These are phyloP conservation scores for Daphoenositta chrysoptera DNA, from an alignment of 2,113 vertebrate genomes.

Conservation along the genomic window DNA sequence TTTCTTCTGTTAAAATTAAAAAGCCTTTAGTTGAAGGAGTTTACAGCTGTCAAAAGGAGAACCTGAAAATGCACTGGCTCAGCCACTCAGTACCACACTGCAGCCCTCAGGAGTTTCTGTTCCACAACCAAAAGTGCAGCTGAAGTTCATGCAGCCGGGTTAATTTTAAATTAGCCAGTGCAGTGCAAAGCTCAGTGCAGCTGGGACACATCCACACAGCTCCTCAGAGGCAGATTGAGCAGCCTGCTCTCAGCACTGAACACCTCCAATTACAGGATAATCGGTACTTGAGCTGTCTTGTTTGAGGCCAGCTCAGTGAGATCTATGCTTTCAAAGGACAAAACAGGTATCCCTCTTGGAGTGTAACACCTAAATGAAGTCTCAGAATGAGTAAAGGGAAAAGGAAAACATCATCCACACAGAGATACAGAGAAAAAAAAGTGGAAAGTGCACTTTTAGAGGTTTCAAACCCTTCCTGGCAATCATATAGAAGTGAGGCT, in stretches of 20 bases:
- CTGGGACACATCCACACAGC: background rate
- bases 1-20: background rate
- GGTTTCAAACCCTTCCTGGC: background rate
- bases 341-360: background rate
- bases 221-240: background rate
- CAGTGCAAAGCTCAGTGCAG: background rate
- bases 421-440: background rate
- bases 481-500: background rate
- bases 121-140: background rate
- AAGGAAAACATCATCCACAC: background rate
- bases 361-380: background rate
- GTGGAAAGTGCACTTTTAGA: background rate
- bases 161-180: background rate
- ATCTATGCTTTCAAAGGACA: background rate
- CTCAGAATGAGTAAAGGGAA: background rate
- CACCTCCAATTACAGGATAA: background rate
- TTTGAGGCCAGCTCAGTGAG: background rate
- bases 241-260: background rate
- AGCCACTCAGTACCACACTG: background rate
- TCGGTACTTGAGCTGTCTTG: background rate
- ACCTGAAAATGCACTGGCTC: background rate
- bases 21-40: background rate
- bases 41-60: background rate
- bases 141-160: background rate
- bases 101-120: background rate